phyloP scores from a whole-genome alignment of 2,888 invertebrate species.

The Iselma pallidipennis region DNA sequence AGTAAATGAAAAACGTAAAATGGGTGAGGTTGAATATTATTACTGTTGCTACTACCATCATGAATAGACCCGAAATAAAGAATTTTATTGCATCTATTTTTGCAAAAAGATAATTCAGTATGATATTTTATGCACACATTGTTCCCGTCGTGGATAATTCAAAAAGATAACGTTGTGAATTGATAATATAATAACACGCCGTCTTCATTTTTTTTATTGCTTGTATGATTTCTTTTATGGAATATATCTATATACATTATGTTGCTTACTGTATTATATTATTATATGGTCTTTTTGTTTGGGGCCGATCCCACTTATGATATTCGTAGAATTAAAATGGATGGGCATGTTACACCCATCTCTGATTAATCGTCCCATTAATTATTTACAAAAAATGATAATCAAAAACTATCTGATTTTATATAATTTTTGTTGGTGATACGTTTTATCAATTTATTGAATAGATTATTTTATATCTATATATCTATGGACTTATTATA shows the following conservation, averaged over 20 bases:
- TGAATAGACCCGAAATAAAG: background rate
- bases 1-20: too few species aligned
- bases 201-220: constrained; percentile 7
- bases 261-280: constrained; percentile 1
- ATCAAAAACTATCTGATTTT: constrained; percentile 10
- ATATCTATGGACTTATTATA: constrained; percentile 24
- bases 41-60: background rate
- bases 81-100: background rate
- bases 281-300: background rate
- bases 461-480: background rate
- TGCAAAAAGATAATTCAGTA: background rate
- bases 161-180: constrained; percentile 22
- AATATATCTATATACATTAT: background rate
- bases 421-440: background rate
- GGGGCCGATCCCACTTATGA: constrained; percentile 31
- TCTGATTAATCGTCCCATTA: constrained; percentile 44
- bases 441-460: background rate
- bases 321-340: constrained; percentile 9
- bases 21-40: background rate
- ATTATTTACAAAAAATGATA: constrained; percentile 40
- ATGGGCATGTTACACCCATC: constrained; percentile 30
- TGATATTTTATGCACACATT: constrained; percentile 2
- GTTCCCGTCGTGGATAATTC: constrained; percentile 1
- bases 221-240: constrained; percentile 1
- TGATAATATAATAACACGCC: constrained; percentile 42